Evolutionary conservation across 2,113 vertebrate genomes (phyloP).

Genomic region (Cnemophilus loriae): DNA sequence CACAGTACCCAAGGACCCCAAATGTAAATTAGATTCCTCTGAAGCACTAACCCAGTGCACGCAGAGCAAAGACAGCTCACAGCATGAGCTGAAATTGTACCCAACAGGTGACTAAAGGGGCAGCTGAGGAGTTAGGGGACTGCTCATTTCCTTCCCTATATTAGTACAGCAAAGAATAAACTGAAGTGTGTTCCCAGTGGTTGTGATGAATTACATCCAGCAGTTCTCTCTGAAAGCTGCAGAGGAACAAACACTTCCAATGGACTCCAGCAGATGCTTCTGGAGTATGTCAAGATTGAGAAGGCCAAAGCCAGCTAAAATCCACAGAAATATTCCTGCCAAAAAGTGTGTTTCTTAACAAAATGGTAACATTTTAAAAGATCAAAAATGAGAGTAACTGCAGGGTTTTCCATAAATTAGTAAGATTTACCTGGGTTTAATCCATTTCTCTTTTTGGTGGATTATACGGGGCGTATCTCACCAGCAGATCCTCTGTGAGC

Average conservation of each 20-base stretch:
- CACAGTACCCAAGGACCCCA: not conserved
- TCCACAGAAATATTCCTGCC: not conserved
- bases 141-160: not conserved
- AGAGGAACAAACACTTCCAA: not conserved
- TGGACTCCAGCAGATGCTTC: not conserved
- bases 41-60: not conserved
- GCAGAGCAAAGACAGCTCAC: not conserved
- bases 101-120: slow-evolving; percentile 27
- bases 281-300: not conserved
- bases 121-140: not conserved
- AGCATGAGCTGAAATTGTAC: not conserved
- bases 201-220: not conserved
- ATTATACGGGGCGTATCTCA: slow-evolving; percentile 55
- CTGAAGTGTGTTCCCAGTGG: not conserved
- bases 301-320: not conserved
- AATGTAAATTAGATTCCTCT: not conserved
- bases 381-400: slow-evolving; percentile 6
- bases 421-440: slow-evolving; percentile 27
- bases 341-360: not conserved
- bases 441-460: slow-evolving; percentile 51
- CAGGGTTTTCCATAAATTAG: slow-evolving; percentile 12
- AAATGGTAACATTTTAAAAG: not conserved
- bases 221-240: not conserved
- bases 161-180: not conserved
- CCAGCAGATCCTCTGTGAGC: slow-evolving; percentile 67